Evolutionary conservation across 2,888 invertebrate genomes (phyloP).

Genomic region (Eugnorisma glareosa): DNA sequence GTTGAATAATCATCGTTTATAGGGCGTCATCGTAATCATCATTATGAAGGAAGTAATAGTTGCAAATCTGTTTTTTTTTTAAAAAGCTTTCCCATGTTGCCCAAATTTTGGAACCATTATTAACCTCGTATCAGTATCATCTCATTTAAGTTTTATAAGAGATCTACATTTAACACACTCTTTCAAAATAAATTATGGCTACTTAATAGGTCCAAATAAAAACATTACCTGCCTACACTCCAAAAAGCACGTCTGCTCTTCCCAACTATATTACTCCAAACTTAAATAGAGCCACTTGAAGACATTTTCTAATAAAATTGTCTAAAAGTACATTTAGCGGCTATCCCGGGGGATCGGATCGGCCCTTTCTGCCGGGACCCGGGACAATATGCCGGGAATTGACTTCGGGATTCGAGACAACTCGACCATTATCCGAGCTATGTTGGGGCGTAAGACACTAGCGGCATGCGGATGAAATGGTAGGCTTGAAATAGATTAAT

Average conservation of each 20-base stretch:
- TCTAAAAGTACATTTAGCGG: conserved; percentile 74
- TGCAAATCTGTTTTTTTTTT: background rate
- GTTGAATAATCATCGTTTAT: conserved; percentile 28
- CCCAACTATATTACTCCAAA: conserved; percentile 31
- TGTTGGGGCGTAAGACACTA: conserved; percentile 54
- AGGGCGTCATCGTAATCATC: conserved; percentile 6
- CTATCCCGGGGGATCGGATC: conserved; percentile 66
- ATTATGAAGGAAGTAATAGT: background rate
- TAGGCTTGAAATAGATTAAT: background rate
- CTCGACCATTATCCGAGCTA: conserved; percentile 79
- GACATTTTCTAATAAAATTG: conserved; percentile 73
- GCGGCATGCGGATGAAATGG: conserved; percentile 10
- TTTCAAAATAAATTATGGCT: background rate
- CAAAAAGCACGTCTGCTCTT: background rate
- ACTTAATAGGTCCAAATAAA: background rate
- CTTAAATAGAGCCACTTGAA: conserved; percentile 58
- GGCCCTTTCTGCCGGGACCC: conserved; percentile 74
- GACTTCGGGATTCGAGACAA: conserved; percentile 87
- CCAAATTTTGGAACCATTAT: background rate
- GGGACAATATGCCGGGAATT: conserved; percentile 84
- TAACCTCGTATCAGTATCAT: background rate
- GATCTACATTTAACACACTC: background rate
- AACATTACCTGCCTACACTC: background rate
- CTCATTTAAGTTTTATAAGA: background rate
- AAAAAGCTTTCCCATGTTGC: background rate